A percentile compares a stretch with the other conserved stretches of the same genome.
Evolutionary conservation across 2,888 invertebrate species (phyloP).

Genomic region (Chrysolina oricalcia): DNA sequence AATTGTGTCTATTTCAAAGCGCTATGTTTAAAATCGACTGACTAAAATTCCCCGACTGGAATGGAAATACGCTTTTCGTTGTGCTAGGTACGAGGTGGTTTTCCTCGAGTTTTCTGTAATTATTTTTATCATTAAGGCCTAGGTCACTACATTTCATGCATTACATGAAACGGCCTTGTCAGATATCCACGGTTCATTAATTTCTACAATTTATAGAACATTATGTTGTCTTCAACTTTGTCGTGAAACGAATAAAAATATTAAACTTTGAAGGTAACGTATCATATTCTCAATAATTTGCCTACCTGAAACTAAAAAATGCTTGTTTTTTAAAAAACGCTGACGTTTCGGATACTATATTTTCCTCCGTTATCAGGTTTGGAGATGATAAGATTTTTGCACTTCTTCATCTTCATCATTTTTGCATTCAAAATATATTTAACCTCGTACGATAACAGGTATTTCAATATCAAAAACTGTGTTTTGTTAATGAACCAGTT

Average conservation of each 20-base stretch:
- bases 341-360: too few relatives aligned
- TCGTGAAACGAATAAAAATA: background rate
- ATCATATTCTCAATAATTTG: too few relatives aligned
- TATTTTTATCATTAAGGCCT: conserved; percentile 47
- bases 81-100: conserved; percentile 51
- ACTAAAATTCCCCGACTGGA: conserved; percentile 34
- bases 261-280: background rate
- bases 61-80: conserved; percentile 33
- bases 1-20: conserved; percentile 19
- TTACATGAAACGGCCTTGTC: conserved; percentile 39
- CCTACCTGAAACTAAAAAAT: too few relatives aligned
- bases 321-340: too few relatives aligned
- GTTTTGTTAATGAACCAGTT: too few relatives aligned
- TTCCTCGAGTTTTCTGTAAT: conserved; percentile 42
- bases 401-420: too few relatives aligned
- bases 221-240: too few relatives aligned
- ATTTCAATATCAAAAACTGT: too few relatives aligned
- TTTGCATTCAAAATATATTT: too few relatives aligned
- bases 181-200: conserved; percentile 24
- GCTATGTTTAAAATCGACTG: conserved; percentile 30
- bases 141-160: conserved; percentile 46
- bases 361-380: too few relatives aligned
- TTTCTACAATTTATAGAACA: background rate
- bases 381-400: too few relatives aligned
- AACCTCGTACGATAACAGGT: too few relatives aligned